Base-by-base conservation (phyloP, 2,888 invertebrate species). In the Aphidoletes aphidimyza region DNA sequence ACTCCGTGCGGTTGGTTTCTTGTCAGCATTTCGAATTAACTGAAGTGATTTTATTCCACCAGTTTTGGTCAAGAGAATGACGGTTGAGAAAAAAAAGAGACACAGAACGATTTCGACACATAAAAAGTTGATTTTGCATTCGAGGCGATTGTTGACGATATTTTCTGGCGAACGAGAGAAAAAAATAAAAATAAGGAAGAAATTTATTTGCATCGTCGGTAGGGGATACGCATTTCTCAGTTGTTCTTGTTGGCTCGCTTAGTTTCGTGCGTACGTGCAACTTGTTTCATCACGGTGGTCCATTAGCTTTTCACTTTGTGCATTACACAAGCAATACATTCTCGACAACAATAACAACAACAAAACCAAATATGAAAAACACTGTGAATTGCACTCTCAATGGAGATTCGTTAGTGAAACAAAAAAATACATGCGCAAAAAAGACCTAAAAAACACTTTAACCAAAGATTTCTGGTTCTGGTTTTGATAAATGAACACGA, bases 1-100 rank as follows among this genome's bases (percentile, higher is more conserved):
- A 30, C 69, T 69, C 69, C n/a, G n/a, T n/a, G 69, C 69, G 69
- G 69, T 69, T 69, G 69, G 69, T 69, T 69, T 69, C 69, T 69
- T 69, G 69, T 69, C 69, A 69, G 69, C 69, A 30, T 47, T 54
- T 69, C 30, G 30, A 30, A 69, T 69, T 69, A 69, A 34, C 69
- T 14, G 22, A 69, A 30, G 17, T 30, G 34, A 69, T 69, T 69
- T 30, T 69, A 30, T 30, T 69, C 42, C 81, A 81, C 81, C n/a
- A 37, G 37, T 81, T 81, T 81, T 30, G 69, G 34, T 47, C 11
- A 19, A 47, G 47, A 47, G 47, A 11, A 19, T n/a, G n/a, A n/a
- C n/a, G n/a, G n/a, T n/a, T n/a, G n/a, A 47, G 17, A 47, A 47
- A 30, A 59, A 59, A 19, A 22, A n/a, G 37, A 81, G n/a, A 59